Conservation (phyloP, 2,113 vertebrate species). For the Herpetotheres cachinnans region DNA sequence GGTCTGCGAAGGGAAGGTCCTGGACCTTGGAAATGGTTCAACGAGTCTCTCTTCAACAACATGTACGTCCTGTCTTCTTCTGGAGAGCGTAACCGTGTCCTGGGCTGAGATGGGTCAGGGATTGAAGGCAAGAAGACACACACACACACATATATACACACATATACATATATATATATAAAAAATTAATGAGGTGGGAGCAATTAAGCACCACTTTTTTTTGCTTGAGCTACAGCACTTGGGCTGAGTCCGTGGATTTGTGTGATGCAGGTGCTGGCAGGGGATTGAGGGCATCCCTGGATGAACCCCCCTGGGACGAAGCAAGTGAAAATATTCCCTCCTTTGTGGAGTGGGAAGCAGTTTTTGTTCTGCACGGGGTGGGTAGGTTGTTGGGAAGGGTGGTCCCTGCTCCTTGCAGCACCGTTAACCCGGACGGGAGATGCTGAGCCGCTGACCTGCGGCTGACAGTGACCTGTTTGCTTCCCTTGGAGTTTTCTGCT, state of each 20-base stretch:
- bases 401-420: background rate
- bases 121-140: background rate
- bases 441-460: fast-evolving
- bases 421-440: background rate
- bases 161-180: background rate
- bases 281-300: background rate
- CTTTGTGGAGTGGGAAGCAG: fast-evolving
- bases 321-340: background rate
- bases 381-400: background rate
- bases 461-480: background rate
- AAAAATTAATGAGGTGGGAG: background rate
- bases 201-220: background rate
- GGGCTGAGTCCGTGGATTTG: fast-evolving
- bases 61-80: background rate
- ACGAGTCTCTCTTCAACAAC: background rate
- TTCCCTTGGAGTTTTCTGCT: background rate
- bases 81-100: background rate
- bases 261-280: background rate
- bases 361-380: fast-evolving
- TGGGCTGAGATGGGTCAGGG: background rate
- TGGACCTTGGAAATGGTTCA: background rate
- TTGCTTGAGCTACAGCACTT: background rate
- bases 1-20: background rate
- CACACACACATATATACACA: background rate
- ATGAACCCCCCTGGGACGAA: background rate